Evolutionary conservation across 2,797 vertebrate genomes (phyloP).

Genomic region (Ctenopoma kingsleyae): DNA sequence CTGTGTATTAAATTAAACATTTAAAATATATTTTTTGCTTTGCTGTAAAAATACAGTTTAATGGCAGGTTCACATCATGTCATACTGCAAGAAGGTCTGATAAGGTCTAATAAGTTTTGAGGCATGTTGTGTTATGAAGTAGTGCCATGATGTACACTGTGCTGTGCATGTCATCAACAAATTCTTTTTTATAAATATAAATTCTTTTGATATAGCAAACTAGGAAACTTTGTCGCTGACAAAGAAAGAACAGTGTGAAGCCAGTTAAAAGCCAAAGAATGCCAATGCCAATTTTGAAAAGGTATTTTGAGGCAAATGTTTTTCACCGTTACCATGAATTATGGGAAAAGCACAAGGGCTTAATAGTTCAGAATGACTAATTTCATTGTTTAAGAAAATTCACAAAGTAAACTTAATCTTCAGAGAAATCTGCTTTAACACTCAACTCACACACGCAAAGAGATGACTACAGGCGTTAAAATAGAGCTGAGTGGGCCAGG

Average conservation of each 20-base stretch:
- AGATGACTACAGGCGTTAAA: slow-evolving; percentile 27
- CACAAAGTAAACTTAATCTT: slow-evolving; percentile 21
- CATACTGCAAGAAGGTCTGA: too few species aligned
- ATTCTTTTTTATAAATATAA: too few species aligned
- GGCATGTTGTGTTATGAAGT: too few species aligned
- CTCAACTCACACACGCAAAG: background rate
- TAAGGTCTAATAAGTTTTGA: too few species aligned
- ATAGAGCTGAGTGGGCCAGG: slow-evolving; percentile 36
- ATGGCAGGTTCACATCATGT: too few species aligned
- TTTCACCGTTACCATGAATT: background rate
- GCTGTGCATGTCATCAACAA: too few species aligned
- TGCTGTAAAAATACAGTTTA: too few species aligned
- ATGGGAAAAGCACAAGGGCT: background rate
- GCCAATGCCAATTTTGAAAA: background rate
- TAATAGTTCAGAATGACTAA: background rate
- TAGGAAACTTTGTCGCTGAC: background rate
- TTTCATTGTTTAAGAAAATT: slow-evolving; percentile 22
- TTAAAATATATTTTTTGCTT: too few species aligned
- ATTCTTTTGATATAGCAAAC: background rate
- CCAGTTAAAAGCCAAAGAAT: background rate
- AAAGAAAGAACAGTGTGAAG: background rate
- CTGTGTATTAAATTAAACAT: too few species aligned
- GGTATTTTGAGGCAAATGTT: background rate
- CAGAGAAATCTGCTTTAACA: slow-evolving; percentile 2
- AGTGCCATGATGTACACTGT: too few species aligned